phyloP scores from a whole-genome alignment of 92 coral and sea anemone genomes.

The Meandrina meandrites region DNA sequence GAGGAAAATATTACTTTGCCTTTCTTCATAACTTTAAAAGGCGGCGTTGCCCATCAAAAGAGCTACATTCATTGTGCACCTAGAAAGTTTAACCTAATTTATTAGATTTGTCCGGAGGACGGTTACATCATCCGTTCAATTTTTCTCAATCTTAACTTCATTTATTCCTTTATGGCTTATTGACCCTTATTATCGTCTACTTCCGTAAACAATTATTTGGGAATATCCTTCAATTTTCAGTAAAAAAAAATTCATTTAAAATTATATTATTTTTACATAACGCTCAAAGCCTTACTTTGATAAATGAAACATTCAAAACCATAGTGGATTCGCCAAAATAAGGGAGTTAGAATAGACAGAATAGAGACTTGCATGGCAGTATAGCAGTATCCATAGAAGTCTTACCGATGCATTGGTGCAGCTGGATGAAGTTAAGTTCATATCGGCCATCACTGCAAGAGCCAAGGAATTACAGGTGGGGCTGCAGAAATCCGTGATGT shows the following conservation, averaged over 20 bases:
- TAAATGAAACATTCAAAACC: too few relatives aligned
- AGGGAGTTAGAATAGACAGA: background rate
- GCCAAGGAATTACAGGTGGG: background rate
- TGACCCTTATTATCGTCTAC: too few relatives aligned
- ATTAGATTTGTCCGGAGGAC: background rate
- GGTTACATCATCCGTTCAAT: background rate
- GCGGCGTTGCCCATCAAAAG: too few relatives aligned
- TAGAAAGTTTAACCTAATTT: background rate
- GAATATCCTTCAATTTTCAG: too few relatives aligned
- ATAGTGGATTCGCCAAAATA: background rate
- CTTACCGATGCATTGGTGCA: constrained; percentile 20
- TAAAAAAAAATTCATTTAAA: too few relatives aligned
- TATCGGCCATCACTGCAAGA: background rate
- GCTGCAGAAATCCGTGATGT: too few relatives aligned
- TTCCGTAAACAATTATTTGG: too few relatives aligned
- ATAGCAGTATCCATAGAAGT: background rate
- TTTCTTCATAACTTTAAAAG: too few relatives aligned
- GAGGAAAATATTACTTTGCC: background rate
- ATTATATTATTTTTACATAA: background rate
- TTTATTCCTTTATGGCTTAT: background rate
- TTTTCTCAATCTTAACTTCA: background rate
- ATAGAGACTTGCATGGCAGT: background rate
- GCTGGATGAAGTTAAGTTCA: background rate
- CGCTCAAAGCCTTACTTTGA: background rate
- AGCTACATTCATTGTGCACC: too few relatives aligned